Base-by-base conservation (phyloP, 2,113 vertebrate genomes). In the Sebastes schlegelii region DNA sequence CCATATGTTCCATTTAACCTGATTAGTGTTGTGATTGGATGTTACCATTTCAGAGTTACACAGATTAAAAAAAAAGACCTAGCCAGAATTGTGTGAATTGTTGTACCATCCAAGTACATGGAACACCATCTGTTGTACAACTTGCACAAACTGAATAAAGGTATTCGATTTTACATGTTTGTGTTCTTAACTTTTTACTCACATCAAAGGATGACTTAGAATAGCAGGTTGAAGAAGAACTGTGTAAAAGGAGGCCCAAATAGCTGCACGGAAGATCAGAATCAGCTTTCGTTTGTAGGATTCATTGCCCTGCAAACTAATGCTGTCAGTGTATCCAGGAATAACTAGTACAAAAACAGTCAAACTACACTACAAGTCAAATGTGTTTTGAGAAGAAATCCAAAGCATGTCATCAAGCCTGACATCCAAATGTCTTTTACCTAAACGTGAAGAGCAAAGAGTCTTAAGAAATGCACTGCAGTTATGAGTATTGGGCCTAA, bases 61-160 rank as follows among this genome's bases (percentile, higher is more conserved):
- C 66, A 62, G 80, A 80, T 78, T 48, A 80, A 77, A 51, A 55
- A n/a, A 45, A 43, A 89, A 88, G 64, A 90, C 19, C 67, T 79
- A 62, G 73, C 70, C 88, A 89, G 80, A 84, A 46, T 79, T 91
- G 86, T 93, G 85, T 90, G 74, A 86, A 71, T 79, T 80, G 82
- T 83, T 94, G 86, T 91, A 91, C 82, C 34, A 34, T 88, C 70
- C 9, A 74, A 65, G 14, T 81, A 90, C 75, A 54, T 86, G 75
- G 67, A 85, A 67, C 42, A 88, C 57, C 77, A 90, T 87, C 79
- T 71, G 45, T 74, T 94, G 90, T 95, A 93, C 87, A 86, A 93
- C 90, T 76, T 92, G 90, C 92, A 95, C 93, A 93, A 85, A 88
- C 88, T 89, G 68, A 95, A 95, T 95, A 96, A 94, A 96, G 76